Conservation (phyloP, 2,113 vertebrate genomes). For the Sturnira hondurensis region DNA sequence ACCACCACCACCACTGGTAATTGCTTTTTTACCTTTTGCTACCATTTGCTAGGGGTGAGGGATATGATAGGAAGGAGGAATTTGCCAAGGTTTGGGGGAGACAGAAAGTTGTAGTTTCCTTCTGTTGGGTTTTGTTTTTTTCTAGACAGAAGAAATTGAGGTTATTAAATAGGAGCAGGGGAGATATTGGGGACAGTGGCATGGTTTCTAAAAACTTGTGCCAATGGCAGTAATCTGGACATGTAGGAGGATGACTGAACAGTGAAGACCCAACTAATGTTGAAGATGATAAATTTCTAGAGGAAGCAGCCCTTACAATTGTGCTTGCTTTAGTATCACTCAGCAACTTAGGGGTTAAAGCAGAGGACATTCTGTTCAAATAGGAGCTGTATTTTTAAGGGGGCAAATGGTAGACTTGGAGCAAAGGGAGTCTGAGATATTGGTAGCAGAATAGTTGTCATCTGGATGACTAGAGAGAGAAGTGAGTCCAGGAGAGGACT, state of each 20-base stretch:
- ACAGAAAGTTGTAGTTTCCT: background rate
- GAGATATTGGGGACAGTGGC: background rate
- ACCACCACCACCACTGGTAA: background rate
- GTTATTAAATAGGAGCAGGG: background rate
- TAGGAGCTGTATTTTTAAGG: background rate
- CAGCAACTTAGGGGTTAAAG: background rate
- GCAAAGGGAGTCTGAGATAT: background rate
- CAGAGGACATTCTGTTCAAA: background rate
- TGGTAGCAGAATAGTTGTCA: background rate
- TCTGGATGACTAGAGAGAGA: background rate
- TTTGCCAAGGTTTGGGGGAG: background rate
- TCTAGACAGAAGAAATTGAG: background rate
- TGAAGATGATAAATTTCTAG: background rate
- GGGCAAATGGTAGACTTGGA: background rate
- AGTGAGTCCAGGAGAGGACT: background rate
- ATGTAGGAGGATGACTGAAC: background rate
- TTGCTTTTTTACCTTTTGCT: background rate
- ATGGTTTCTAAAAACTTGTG: background rate
- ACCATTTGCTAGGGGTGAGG: background rate
- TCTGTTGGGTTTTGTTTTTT: background rate
- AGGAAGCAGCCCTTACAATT: background rate
- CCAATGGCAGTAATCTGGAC: background rate
- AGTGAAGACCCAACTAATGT: background rate
- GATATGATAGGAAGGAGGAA: background rate
- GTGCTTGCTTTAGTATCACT: background rate